Evolutionary conservation across 2,888 invertebrate species (phyloP).

Genomic region (Halictus quadricinctus): DNA sequence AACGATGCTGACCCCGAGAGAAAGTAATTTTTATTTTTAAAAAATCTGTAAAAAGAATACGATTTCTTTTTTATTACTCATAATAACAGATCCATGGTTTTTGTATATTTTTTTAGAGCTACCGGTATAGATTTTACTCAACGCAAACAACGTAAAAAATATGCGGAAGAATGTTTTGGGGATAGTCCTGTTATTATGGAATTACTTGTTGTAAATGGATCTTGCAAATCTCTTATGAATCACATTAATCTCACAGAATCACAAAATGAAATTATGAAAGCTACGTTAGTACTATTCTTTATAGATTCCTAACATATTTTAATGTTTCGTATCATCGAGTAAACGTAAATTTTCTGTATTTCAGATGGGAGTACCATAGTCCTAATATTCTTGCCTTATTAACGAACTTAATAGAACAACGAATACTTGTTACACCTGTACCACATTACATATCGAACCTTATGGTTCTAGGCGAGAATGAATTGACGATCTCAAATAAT

Average conservation of each 20-base stretch:
- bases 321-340: background rate
- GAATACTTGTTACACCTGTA: slow-evolving; percentile 71
- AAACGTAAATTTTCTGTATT: slow-evolving; percentile 34
- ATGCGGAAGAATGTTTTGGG: slow-evolving; percentile 72
- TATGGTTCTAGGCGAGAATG: slow-evolving; percentile 72
- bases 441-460: slow-evolving; percentile 75
- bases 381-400: slow-evolving; percentile 69
- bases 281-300: slow-evolving; percentile 63
- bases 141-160: slow-evolving; percentile 69
- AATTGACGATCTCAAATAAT: slow-evolving; percentile 58
- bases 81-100: background rate
- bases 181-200: slow-evolving; percentile 73
- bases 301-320: background rate
- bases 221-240: slow-evolving; percentile 64
- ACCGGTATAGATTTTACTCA: slow-evolving; percentile 76
- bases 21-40: slow-evolving; percentile 50
- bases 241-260: too few relatives aligned
- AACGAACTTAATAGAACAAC: slow-evolving; percentile 67
- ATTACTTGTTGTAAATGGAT: slow-evolving; percentile 63
- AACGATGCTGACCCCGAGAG: slow-evolving; percentile 37
- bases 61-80: background rate
- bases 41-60: slow-evolving; percentile 1
- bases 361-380: slow-evolving; percentile 77
- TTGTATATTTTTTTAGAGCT: slow-evolving; percentile 28
- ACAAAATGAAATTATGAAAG: slow-evolving; percentile 56